Evolutionary conservation across 2,113 vertebrate genomes (phyloP), one percentile per base, ranked within the genome.

Genomic region (Halichoerus grypus): DNA sequence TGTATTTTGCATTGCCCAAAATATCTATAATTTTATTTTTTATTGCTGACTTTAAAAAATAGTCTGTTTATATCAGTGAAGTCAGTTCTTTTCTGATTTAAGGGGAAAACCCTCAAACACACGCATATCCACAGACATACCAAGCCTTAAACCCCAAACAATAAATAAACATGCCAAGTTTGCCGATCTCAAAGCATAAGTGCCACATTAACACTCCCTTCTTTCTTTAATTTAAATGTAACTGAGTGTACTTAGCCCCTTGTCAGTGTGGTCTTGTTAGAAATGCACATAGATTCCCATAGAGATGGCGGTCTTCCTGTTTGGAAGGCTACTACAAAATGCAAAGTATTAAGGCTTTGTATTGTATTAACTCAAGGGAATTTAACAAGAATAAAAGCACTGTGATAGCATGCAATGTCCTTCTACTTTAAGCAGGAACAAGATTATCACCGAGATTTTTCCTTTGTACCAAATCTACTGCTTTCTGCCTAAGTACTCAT

Each of bases 31-130:
- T 90, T 82, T 88, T 69, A 57, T 67, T 61, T 86, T 87, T 91
- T 79, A 85, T 86, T 71, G 26, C 15, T 42, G 26, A 86, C 19
- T 74, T 77, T 74, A 67, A 88, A 82, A 95, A 93, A 53, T 80
- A 53, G 91, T 49, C 90, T 91, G 21, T 93, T 91, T 26, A n/a
- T 16, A 51, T 91, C 46, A 65, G 39, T 55, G 63, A 10, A 76
- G 28, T 94, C 28, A 16, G 13, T 26, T 26, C 24, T 22, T 93
- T 95, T 71, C 63, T 96, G 72, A 92, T 36, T 46, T 89, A 88
- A 72, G 63, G 36, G 9, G 18, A 8, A 59, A 53, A 51, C 33
- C 10, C 46, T 77, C 49, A 95, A 49, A 76, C 11, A 39, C 49
- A 51, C 6, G 28, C 33, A 49, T 92, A 61, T 55, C 46, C 36